phyloP scores from a whole-genome alignment of 2,113 vertebrate species.

The Argyrosomus japonicus region DNA sequence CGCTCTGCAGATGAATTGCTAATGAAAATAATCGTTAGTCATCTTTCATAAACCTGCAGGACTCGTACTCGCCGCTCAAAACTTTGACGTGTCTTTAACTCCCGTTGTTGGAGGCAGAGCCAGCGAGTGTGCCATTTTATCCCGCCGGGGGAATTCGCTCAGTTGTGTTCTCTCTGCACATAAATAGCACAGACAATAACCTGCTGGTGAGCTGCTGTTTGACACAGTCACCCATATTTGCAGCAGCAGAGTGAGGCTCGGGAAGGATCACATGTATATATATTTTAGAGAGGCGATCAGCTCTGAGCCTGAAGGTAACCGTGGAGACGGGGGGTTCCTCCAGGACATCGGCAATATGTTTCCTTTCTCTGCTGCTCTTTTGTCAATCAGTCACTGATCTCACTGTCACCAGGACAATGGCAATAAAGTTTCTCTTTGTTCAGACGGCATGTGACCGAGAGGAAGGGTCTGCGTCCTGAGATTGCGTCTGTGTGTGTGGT shows the following conservation, averaged over 20 bases:
- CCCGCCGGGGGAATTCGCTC: neutral
- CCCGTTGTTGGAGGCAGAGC: neutral
- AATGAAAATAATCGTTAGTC: no score
- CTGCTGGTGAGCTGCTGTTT: conserved; percentile 25
- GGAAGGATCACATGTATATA: no score
- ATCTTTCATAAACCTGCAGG: neutral
- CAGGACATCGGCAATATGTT: conserved; percentile 74
- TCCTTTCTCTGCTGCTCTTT: conserved; percentile 71
- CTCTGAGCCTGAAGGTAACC: neutral
- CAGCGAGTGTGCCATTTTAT: neutral
- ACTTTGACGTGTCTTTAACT: neutral
- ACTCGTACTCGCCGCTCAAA: neutral
- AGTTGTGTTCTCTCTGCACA: neutral
- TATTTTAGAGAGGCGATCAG: no score
- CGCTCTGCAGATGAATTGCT: no score
- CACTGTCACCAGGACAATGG: conserved; percentile 69
- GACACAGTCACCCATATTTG: conserved; percentile 49
- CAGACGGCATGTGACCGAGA: conserved; percentile 73
- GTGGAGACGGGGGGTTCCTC: conserved; percentile 57
- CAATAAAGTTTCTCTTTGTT: conserved; percentile 73
- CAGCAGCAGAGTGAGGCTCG: neutral
- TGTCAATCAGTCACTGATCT: conserved; percentile 73
- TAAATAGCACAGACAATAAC: conserved; percentile 26
- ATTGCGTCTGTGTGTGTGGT: conserved; percentile 58
- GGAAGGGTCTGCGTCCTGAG: conserved; percentile 81